Percentiles rank a stretch among this genome's conserved stretches.
phyloP scores from a whole-genome alignment of 2,113 vertebrate genomes.

The Gobius niger region DNA sequence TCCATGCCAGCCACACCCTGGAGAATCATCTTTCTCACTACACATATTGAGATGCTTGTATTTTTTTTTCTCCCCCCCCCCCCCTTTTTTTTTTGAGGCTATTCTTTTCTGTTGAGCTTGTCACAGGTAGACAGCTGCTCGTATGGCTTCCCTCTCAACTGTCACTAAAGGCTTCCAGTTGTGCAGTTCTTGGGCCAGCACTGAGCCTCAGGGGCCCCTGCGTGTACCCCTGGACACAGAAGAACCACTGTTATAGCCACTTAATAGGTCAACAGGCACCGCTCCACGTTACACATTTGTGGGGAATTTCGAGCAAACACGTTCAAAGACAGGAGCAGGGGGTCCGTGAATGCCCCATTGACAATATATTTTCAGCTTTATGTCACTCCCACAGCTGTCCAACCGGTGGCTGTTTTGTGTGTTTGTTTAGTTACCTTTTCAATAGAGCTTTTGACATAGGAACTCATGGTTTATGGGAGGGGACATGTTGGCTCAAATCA shows the following conservation, averaged over 20 bases:
- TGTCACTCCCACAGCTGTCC: slow-evolving; percentile 44
- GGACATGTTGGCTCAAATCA: slow-evolving; percentile 49
- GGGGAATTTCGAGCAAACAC: slow-evolving; percentile 75
- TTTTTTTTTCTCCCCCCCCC: neutral
- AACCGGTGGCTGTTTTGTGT: slow-evolving; percentile 30
- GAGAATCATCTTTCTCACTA: slow-evolving; percentile 27
- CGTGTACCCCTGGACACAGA: slow-evolving; percentile 55
- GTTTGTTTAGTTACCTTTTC: slow-evolving; percentile 38
- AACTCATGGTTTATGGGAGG: slow-evolving; percentile 41
- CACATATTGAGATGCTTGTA: slow-evolving; percentile 25
- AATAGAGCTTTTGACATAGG: slow-evolving; percentile 45
- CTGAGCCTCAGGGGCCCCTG: slow-evolving; percentile 35
- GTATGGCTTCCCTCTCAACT: slow-evolving; percentile 53
- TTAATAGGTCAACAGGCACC: slow-evolving; percentile 38
- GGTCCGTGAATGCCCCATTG: slow-evolving; percentile 42
- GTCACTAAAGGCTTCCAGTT: slow-evolving; percentile 74
- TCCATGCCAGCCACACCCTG: slow-evolving; percentile 64
- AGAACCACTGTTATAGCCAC: slow-evolving; percentile 64
- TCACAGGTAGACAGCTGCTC: slow-evolving; percentile 54
- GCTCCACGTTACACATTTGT: slow-evolving; percentile 57
- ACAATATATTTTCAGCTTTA: slow-evolving; percentile 12
- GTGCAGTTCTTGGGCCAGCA: slow-evolving; percentile 42
- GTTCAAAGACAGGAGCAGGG: slow-evolving; percentile 61
- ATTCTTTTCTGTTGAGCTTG: slow-evolving; percentile 4
- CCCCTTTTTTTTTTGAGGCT: neutral